Base-by-base conservation (phyloP, 2,113 vertebrate species). In the Mus pahari region DNA sequence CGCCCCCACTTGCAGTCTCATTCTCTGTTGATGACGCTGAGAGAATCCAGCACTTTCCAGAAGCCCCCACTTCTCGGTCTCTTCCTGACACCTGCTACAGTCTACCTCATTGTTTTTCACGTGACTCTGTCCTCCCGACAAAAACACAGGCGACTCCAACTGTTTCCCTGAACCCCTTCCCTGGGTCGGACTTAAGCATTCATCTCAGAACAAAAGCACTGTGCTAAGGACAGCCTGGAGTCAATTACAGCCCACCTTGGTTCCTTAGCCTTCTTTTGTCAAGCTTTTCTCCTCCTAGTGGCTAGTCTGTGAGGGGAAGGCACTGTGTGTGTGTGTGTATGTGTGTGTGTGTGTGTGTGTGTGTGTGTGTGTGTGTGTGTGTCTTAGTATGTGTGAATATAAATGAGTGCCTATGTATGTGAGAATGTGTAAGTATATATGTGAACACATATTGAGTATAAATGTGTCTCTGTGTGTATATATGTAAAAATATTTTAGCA, bases 211-310 rank as follows among this genome's bases (percentile, higher is more conserved):
- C 10, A 48, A 48, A 48, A 48, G 8, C 22, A 8, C 58, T 60
- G 20, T 7, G 58, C 60, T 62, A 2, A 12, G 11, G 11, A 9
- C 12, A 53, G 62, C 24, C 28, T 4, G 6, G 74, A 39, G 36
- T 71, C 58, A 26, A 17, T 45, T 22, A 19, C 12, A 16, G 42
- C 22, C 4, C 88, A 36, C 26, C 45, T 26, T 2, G 77, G 70
- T 22, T 68, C 53, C 64, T 20, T 55, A 16, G 90, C 55, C 58
- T 68, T 28, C 90, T 36, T 19, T 68, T 64, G 42, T 20, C 0
- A 45, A 83, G n/a, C 36, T 39, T 22, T 14, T 11, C 5, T 16
- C 33, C 0, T 36, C 0, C 8, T 39, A 13, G 2, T 11, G 11
- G 26, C 45, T 16, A 66, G 42, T 39, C 22, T 9, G 26, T 36